These are phyloP conservation scores for Akabosia matsudoensis DNA, from an alignment of 1,140 invertebrate genomes.

Conservation along the genomic window DNA sequence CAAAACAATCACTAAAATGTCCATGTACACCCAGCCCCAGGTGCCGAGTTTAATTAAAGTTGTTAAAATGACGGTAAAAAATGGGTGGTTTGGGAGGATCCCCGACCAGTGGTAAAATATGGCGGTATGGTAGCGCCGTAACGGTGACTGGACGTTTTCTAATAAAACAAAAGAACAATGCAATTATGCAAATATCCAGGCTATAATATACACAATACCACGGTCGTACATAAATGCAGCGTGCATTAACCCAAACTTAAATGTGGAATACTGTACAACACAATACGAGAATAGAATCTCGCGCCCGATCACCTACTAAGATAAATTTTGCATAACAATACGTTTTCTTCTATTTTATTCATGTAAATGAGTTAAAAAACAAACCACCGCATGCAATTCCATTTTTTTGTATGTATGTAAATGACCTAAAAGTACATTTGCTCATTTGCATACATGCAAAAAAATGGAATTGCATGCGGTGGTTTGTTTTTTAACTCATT, in stretches of 20 bases:
- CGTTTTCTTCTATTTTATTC: too few species aligned
- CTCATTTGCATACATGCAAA: too few species aligned
- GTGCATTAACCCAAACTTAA: too few species aligned
- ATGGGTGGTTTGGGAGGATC: background rate
- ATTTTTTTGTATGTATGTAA: too few species aligned
- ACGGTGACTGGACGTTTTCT: background rate
- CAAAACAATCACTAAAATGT: background rate
- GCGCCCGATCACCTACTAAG: too few species aligned
- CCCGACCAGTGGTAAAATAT: background rate
- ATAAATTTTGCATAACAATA: too few species aligned
- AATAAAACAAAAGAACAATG: background rate
- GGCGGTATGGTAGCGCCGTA: background rate
- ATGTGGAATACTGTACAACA: background rate
- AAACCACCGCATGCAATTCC: too few species aligned
- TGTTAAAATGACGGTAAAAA: background rate
- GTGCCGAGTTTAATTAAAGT: background rate
- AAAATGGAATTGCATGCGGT: too few species aligned
- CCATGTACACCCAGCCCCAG: constrained; percentile 4
- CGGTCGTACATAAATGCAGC: background rate
- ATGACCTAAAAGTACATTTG: too few species aligned
- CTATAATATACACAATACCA: background rate
- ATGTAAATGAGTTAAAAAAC: too few species aligned
- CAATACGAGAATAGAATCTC: too few species aligned
- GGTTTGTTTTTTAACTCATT: too few species aligned
- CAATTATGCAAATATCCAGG: background rate